phyloP scores from a whole-genome alignment of 2,113 vertebrate species.

The Callopanchax toddi region DNA sequence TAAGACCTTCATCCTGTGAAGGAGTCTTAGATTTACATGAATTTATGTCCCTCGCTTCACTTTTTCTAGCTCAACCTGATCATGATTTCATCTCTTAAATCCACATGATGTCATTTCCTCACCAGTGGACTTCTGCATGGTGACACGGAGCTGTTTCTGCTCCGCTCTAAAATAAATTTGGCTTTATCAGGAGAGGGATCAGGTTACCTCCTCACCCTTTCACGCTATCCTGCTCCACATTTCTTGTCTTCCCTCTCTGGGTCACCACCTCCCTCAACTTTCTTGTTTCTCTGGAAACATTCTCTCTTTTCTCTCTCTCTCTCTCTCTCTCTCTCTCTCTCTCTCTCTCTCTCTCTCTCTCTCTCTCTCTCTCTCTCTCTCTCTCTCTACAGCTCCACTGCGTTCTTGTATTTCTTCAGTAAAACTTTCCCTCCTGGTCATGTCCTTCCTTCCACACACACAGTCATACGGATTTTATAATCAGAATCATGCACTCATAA shows the following conservation, averaged over 20 bases:
- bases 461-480: conserved; percentile 69
- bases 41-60: neutral
- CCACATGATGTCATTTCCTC: conserved; percentile 12
- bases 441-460: conserved; percentile 32
- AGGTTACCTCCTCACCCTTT: conserved; percentile 57
- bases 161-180: conserved; percentile 75
- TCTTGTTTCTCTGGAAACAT: conserved; percentile 18
- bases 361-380: no score
- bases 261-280: neutral
- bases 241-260: neutral
- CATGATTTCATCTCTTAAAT: conserved; percentile 7
- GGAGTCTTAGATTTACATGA: neutral
- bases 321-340: no score
- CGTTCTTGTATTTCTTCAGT: conserved; percentile 36
- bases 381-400: no score
- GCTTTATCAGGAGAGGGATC: conserved; percentile 72
- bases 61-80: neutral
- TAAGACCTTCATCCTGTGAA: no score
- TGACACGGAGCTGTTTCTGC: conserved; percentile 74
- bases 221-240: neutral
- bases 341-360: no score
- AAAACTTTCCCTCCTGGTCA: conserved; percentile 25
- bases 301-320: conserved; percentile 7
- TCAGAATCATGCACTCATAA: conserved; percentile 74
- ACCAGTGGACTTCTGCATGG: conserved; percentile 57